Evolutionary conservation across 2,113 vertebrate species (phyloP).

Genomic region (Dendrocopos noguchii): DNA sequence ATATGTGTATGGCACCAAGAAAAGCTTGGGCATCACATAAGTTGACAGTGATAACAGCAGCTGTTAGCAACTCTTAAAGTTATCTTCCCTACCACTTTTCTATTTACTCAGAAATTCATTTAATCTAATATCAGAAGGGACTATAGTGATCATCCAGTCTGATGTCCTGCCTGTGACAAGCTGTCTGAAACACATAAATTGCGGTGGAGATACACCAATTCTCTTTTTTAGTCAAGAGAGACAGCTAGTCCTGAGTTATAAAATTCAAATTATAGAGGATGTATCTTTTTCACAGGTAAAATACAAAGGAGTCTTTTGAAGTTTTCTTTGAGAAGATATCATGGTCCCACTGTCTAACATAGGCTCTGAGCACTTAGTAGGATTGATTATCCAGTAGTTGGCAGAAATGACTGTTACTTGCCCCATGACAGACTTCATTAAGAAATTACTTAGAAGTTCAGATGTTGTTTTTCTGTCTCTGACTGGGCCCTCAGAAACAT

Average conservation of each 20-base stretch:
- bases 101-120: neutral
- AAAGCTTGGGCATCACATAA: neutral
- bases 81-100: neutral
- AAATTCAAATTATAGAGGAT: neutral
- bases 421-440: neutral
- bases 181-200: neutral
- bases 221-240: neutral
- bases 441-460: neutral
- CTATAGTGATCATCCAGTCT: neutral
- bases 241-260: neutral
- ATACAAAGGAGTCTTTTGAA: neutral
- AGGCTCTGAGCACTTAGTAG: neutral
- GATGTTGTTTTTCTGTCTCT: neutral
- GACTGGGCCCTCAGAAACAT: neutral
- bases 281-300: neutral
- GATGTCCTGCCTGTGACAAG: neutral
- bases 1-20: neutral
- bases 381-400: neutral
- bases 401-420: neutral
- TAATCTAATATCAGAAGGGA: neutral
- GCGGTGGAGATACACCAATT: neutral
- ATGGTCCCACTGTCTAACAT: neutral
- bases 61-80: neutral
- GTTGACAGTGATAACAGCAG: neutral
- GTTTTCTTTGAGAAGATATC: neutral